phyloP scores from a whole-genome alignment of 2,888 invertebrate genomes.

The Meganola albula region DNA sequence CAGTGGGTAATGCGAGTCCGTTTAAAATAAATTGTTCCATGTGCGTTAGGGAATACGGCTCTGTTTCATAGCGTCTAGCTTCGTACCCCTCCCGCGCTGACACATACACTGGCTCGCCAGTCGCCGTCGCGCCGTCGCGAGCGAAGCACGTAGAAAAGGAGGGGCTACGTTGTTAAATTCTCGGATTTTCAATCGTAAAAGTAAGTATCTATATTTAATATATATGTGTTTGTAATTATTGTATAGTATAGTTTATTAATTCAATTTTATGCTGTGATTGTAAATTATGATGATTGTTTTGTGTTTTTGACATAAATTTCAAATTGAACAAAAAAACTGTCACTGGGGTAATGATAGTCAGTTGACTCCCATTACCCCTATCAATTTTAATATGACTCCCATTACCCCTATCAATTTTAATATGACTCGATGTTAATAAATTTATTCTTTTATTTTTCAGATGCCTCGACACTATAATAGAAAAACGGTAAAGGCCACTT shows the following conservation, averaged over 20 bases:
- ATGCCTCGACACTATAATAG: conserved; percentile 1
- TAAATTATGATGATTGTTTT: too few relatives aligned
- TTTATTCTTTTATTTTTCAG: conserved; percentile 1
- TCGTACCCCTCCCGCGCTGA: neutral
- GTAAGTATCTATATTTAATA: conserved; percentile 1
- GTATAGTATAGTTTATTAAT: conserved; percentile 1
- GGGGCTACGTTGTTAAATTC: neutral
- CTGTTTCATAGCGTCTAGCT: neutral
- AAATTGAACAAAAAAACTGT: neutral
- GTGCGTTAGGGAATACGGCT: neutral
- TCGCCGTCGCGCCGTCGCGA: too few relatives aligned
- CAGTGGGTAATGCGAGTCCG: neutral
- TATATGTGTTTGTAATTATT: too few relatives aligned
- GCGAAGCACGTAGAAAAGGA: neutral
- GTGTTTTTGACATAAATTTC: neutral
- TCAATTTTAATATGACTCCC: neutral
- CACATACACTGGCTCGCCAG: too few relatives aligned
- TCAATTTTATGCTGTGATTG: neutral
- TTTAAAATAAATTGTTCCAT: conserved; percentile 1
- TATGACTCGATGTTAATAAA: neutral
- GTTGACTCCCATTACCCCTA: conserved; percentile 6
- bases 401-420: neutral
- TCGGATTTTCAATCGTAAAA: neutral
- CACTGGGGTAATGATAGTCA: neutral
- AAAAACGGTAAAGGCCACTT: neutral